Evolutionary conservation across 2,888 invertebrate species (phyloP).

Genomic region (Aphodius sticticus): DNA sequence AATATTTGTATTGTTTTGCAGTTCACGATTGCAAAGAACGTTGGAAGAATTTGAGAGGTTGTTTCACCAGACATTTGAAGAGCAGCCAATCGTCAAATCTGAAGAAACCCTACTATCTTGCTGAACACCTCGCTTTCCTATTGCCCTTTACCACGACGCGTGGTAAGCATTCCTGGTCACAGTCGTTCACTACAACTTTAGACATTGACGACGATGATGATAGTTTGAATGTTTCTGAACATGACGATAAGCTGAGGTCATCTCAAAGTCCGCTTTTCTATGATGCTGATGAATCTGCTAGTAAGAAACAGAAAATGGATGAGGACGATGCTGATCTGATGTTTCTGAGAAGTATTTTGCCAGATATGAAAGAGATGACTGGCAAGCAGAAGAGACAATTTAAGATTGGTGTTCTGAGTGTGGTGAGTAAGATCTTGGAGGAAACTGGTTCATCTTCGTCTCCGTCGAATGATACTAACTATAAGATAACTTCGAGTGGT

Average conservation of each 20-base stretch:
- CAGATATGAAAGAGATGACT: constrained; percentile 63
- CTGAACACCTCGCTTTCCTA: constrained; percentile 59
- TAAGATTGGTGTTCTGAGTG: constrained; percentile 61
- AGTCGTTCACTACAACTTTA: not conserved
- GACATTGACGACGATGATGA: not conserved
- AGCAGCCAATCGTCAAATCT: constrained; percentile 53
- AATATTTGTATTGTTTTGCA: constrained; percentile 12
- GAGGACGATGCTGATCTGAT: constrained; percentile 55
- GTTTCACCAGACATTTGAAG: constrained; percentile 52
- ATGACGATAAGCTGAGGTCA: not conserved
- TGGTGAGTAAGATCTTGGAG: constrained; percentile 36
- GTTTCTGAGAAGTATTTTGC: constrained; percentile 64
- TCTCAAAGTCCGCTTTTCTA: not conserved
- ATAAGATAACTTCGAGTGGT: not conserved
- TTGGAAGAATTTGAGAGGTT: constrained; percentile 60
- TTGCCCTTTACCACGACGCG: constrained; percentile 53
- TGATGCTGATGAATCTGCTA: not conserved
- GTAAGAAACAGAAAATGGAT: not conserved
- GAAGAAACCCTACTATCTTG: constrained; percentile 59
- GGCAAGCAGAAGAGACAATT: constrained; percentile 63
- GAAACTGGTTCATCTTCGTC: constrained; percentile 7
- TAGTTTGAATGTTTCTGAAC: not conserved
- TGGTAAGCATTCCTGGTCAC: not conserved
- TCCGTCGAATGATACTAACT: not conserved
- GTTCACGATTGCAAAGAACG: constrained; percentile 53